Base-by-base conservation (phyloP, 2,888 invertebrate species). In the Temnothorax rugatulus region DNA sequence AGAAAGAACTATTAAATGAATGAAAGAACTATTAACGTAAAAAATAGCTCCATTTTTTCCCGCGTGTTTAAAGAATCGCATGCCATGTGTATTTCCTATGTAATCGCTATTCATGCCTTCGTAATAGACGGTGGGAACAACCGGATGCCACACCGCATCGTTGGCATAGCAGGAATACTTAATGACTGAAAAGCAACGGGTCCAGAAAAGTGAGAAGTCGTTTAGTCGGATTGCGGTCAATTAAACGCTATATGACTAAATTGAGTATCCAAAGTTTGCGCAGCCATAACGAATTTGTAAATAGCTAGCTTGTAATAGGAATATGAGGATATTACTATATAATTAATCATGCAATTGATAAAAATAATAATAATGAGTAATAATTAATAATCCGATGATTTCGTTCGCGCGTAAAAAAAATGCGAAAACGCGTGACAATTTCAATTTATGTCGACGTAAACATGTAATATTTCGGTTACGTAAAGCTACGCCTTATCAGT, bases 121-220 rank as follows among this genome's bases (percentile, higher is more conserved):
- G 86, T 87, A 90, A 91, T 84, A 74, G 69, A 69, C 82, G 71
- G 71, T 84, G 86, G 66, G 85, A 88, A 88, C 79, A 77, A 84
- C 85, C 89, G 90, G 89, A 90, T 90, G 84, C 85, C 87, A 73
- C 82, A 74, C 85, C 89, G 87, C 89, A 88, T 88, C 86, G 87
- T 61, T 82, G 86, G 84, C 83, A 87, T 90, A 89, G 83, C 87
- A 84, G 85, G 82, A 85, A 89, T 90, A 86, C 86, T 83, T 84
- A 88, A 83, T 34, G 87, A 82, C 69, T 87, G 66, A 57, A 82
- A 82, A 82, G 66, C 77, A 41, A 21, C 59, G 76, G 66, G 82
- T 85, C 75, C 82, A 82, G 61, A 83, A 87, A 86, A 86, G 83
- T 83, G 86, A 87, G 66, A 83, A 59, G 25, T 71, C 59, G 38